Percentiles rank a stretch among this genome's conserved stretches.
Conservation (phyloP, 2,888 invertebrate species). For the Epistrophella euchroma region DNA sequence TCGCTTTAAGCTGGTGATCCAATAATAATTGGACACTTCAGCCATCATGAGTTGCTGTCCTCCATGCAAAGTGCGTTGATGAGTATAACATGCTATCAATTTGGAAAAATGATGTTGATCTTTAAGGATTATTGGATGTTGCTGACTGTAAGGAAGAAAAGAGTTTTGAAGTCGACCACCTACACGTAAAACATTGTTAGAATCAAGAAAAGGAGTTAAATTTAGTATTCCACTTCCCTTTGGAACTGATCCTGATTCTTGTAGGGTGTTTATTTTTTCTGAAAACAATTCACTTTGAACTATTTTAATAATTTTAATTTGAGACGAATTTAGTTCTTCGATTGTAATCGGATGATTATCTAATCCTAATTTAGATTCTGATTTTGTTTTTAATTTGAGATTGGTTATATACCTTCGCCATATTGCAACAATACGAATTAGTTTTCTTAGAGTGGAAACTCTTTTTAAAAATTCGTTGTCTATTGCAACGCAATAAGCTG, state of each 20-base stretch:
- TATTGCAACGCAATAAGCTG: no score
- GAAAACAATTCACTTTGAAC: no score
- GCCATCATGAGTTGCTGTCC: slow-evolving; percentile 41
- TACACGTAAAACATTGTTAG: slow-evolving; percentile 36
- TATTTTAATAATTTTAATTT: no score
- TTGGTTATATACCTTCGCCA: no score
- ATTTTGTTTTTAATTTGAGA: no score
- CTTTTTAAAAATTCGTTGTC: no score
- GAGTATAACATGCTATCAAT: background rate
- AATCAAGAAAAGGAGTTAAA: background rate
- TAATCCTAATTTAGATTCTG: no score
- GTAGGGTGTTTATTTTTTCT: background rate
- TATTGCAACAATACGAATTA: no score
- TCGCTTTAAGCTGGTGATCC: slow-evolving; percentile 3
- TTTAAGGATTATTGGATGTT: slow-evolving; percentile 7
- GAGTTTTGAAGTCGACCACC: slow-evolving; percentile 55
- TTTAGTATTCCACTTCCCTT: background rate
- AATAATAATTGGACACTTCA: slow-evolving; percentile 8
- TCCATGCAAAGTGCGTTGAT: slow-evolving; percentile 18
- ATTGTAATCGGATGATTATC: no score
- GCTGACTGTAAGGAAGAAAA: background rate
- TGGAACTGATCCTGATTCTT: background rate
- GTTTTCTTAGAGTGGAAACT: no score
- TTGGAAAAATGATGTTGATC: slow-evolving; percentile 27
- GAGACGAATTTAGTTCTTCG: no score